Evolutionary conservation across 2,888 invertebrate species (phyloP), one percentile per base, ranked within the genome.

Genomic region (Stenchaetothrips biformis): DNA sequence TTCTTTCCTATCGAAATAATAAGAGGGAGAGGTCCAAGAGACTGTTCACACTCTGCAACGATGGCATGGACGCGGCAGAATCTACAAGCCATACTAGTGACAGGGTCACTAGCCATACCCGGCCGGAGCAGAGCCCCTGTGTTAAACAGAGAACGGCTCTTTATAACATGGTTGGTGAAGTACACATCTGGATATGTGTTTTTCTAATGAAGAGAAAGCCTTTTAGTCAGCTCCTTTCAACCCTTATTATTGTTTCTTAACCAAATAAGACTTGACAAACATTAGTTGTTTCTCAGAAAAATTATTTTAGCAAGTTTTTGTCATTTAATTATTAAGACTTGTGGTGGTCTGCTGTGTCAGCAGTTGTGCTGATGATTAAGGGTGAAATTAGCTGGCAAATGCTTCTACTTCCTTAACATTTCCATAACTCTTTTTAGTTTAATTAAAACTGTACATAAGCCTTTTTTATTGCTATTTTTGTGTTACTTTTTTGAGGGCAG

Each of bases 61-160:
- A 67, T 67, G 67, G 67, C 67, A 67, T 67, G 67, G 67, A 67
- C 21, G 21, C 3, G 11, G 67, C 9, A 62, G 21, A n/a, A 67
- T 9, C 21, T n/a, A 21, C 67, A n/a, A n/a, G n/a, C n/a, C n/a
- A n/a, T n/a, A n/a, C n/a, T n/a, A n/a, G n/a, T n/a, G n/a, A n/a
- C n/a, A n/a, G n/a, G n/a, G n/a, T n/a, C n/a, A n/a, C n/a, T n/a
- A n/a, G n/a, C n/a, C n/a, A n/a, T n/a, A n/a, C n/a, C 67, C 4
- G 21, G 67, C 67, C 67, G 67, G 67, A 67, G 67, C 67, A 67
- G 67, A 67, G 67, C 21, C 67, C 21, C 67, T 21, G 67, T 53
- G 53, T 16, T 53, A 16, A 16, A 11, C 53, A 53, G 11, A 16
- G 53, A 11, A 53, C 13, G 13, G 11, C 11, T 16, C 11, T 67